Evolutionary conservation across 2,888 invertebrate species (phyloP).

Genomic region (Allygus modestus): DNA sequence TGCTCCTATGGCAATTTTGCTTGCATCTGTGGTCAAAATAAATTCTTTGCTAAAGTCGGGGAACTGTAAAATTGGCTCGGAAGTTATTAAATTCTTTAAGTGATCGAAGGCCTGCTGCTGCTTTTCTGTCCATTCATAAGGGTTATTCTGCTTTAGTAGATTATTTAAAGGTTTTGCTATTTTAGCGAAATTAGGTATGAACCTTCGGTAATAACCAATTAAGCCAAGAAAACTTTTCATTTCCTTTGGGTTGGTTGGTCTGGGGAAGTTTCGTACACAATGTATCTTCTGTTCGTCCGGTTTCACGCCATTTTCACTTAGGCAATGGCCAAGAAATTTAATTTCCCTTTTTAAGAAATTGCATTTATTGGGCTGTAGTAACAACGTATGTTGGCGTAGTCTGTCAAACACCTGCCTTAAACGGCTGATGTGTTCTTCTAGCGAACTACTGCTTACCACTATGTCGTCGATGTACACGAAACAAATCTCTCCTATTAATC

Average conservation of each 20-base stretch:
- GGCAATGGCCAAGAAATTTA: slow-evolving; percentile 27
- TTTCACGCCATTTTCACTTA: slow-evolving; percentile 29
- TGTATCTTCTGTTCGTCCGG: slow-evolving; percentile 40
- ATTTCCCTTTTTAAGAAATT: background rate
- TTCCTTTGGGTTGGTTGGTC: slow-evolving; percentile 7
- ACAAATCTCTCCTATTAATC: slow-evolving; percentile 66
- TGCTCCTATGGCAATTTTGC: slow-evolving; percentile 35
- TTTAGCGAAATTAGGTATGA: slow-evolving; percentile 53
- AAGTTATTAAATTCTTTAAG: slow-evolving; percentile 23
- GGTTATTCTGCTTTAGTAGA: background rate
- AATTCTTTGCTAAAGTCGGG: slow-evolving; percentile 38
- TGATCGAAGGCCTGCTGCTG: slow-evolving; percentile 32
- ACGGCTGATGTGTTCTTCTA: slow-evolving; percentile 35
- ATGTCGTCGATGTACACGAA: slow-evolving; percentile 60
- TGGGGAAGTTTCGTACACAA: slow-evolving; percentile 7
- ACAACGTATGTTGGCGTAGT: slow-evolving; percentile 11
- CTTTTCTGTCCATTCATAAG: slow-evolving; percentile 4
- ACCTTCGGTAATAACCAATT: slow-evolving; percentile 19
- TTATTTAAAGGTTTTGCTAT: slow-evolving; percentile 41
- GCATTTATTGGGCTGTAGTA: slow-evolving; percentile 24
- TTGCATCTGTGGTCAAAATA: slow-evolving; percentile 40
- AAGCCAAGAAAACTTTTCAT: slow-evolving; percentile 30
- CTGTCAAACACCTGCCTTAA: slow-evolving; percentile 38
- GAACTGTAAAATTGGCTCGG: slow-evolving; percentile 5
- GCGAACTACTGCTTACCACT: background rate